phyloP scores from a whole-genome alignment of 2,888 invertebrate species.

The Parnassius glacialis region DNA sequence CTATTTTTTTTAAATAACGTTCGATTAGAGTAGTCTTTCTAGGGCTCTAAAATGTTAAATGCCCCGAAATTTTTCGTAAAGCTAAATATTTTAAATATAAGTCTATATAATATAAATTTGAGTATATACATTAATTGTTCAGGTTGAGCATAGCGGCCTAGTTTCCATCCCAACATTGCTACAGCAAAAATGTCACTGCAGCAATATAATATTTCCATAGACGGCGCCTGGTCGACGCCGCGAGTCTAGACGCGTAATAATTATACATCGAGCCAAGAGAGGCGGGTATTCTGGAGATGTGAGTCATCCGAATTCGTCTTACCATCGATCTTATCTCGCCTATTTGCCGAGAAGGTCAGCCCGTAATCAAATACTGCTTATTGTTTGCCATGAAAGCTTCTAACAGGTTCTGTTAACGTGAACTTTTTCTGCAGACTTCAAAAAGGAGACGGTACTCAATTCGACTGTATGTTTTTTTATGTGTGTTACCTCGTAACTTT shows the following conservation, averaged over 20 bases:
- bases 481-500: too few species aligned
- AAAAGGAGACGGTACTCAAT: too few species aligned
- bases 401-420: conserved; percentile 17
- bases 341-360: conserved; percentile 55
- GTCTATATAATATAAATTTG: too few species aligned
- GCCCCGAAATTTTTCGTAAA: too few species aligned
- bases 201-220: conserved; percentile 58
- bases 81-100: too few species aligned
- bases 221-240: conserved; percentile 68
- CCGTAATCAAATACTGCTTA: conserved; percentile 52
- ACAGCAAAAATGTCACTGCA: conserved; percentile 47
- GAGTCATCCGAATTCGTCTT: conserved; percentile 68
- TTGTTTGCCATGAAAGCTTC: conserved; percentile 42
- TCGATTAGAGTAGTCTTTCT: too few species aligned
- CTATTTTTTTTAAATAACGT: too few species aligned
- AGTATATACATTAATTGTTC: background rate
- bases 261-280: conserved; percentile 70
- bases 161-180: conserved; percentile 29
- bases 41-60: too few species aligned
- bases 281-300: conserved; percentile 65
- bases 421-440: too few species aligned
- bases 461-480: too few species aligned
- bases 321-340: conserved; percentile 66
- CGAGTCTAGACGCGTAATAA: conserved; percentile 75
- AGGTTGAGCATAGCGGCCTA: conserved; percentile 22